phyloP scores from a whole-genome alignment of 1,140 invertebrate genomes.

The Lepidotrigona ventralis region DNA sequence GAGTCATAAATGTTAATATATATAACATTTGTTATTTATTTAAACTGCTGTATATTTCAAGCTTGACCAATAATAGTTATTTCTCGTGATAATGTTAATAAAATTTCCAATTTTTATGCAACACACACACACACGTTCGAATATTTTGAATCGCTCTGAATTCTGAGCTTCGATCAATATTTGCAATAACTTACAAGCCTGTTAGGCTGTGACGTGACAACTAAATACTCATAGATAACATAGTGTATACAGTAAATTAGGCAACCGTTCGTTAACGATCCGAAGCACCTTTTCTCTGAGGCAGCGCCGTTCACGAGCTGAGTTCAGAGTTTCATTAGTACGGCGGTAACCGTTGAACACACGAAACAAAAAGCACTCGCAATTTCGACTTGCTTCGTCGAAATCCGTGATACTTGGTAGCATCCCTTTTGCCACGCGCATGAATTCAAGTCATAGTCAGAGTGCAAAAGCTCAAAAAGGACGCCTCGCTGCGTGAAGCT shows the following conservation, averaged over 20 bases:
- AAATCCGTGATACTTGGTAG: constrained; percentile 18
- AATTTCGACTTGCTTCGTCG: neutral
- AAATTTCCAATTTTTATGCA: no score
- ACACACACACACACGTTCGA: no score
- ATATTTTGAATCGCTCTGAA: no score
- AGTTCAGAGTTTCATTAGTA: constrained; percentile 19
- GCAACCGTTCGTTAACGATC: neutral
- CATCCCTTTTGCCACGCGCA: neutral
- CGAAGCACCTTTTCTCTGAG: neutral
- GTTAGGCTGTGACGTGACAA: no score
- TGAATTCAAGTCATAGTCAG: constrained; percentile 24
- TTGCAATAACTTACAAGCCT: no score
- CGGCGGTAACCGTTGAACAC: constrained; percentile 4
- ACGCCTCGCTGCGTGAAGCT: neutral
- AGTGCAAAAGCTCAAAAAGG: constrained; percentile 39
- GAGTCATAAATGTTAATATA: no score
- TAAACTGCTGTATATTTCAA: no score
- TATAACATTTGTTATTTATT: no score
- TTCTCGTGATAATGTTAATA: no score
- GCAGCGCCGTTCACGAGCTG: neutral
- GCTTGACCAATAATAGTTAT: no score
- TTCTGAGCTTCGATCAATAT: no score
- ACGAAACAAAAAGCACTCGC: constrained; percentile 5
- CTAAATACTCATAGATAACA: no score
- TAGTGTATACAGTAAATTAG: neutral